These are phyloP conservation scores for Eriocheir sinensis DNA, from an alignment of 1,140 invertebrate species.

Conservation along the genomic window DNA sequence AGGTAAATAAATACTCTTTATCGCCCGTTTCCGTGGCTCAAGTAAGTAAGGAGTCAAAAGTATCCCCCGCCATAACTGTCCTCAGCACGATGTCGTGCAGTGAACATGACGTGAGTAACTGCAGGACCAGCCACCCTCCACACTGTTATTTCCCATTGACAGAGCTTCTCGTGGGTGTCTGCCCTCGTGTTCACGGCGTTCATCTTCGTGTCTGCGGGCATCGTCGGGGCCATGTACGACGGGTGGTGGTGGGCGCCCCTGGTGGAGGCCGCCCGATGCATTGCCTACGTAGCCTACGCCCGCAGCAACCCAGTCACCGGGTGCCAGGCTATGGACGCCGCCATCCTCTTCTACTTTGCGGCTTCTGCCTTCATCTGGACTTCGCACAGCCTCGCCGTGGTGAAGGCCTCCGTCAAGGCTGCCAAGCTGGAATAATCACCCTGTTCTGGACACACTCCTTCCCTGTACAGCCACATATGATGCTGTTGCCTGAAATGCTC, in stretches of 20 bases:
- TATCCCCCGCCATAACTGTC: no score
- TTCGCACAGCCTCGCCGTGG: conserved; percentile 51
- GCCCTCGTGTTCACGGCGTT: conserved; percentile 49
- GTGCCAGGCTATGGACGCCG: background rate
- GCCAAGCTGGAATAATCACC: conserved; percentile 68
- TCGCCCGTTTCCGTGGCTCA: no score
- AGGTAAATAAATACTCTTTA: no score
- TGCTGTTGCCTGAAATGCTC: no score
- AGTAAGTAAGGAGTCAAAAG: no score
- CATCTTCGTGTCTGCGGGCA: conserved; percentile 57
- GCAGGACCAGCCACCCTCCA: background rate
- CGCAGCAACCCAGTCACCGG: conserved; percentile 8
- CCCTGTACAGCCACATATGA: no score
- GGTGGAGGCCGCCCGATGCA: conserved; percentile 68
- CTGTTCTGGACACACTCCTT: no score
- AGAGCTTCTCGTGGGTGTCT: conserved; percentile 58
- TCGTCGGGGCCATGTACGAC: conserved; percentile 73
- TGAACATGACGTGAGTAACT: background rate
- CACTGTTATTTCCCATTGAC: background rate
- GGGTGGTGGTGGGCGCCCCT: conserved; percentile 73
- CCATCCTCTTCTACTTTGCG: conserved; percentile 59
- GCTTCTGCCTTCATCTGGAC: conserved; percentile 64
- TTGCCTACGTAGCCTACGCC: conserved; percentile 69
- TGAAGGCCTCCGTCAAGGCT: conserved; percentile 37
- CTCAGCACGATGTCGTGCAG: no score